These are phyloP conservation scores for Xiphias gladius DNA, from an alignment of 2,113 vertebrate genomes.

Conservation along the genomic window DNA sequence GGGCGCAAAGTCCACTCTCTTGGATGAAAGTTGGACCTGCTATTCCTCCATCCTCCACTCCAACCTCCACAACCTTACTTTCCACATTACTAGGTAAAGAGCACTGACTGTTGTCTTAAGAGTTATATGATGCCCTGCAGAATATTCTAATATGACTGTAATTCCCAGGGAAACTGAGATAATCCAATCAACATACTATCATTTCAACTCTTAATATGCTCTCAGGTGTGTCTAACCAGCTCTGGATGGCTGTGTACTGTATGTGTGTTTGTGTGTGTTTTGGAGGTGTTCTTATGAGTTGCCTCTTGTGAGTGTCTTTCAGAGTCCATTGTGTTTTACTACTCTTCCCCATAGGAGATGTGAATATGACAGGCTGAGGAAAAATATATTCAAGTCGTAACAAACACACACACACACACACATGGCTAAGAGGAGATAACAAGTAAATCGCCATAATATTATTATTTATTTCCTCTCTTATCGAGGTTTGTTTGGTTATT, in stretches of 20 bases:
- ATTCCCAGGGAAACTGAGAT: background rate
- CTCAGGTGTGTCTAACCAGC: background rate
- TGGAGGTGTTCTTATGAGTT: background rate
- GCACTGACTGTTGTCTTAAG: background rate
- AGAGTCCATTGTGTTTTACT: slow-evolving; percentile 29
- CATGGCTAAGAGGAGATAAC: slow-evolving; percentile 71
- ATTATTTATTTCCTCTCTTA: slow-evolving; percentile 81
- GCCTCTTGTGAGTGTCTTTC: slow-evolving; percentile 2
- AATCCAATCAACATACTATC: background rate
- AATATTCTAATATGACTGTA: background rate
- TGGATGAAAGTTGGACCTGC: too few species aligned
- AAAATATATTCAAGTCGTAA: slow-evolving; percentile 64
- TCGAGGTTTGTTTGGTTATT: slow-evolving; percentile 79
- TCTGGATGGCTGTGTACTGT: background rate
- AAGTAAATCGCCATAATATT: slow-evolving; percentile 77
- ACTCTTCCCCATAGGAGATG: slow-evolving; percentile 28
- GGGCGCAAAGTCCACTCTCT: too few species aligned
- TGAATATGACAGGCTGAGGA: slow-evolving; percentile 48
- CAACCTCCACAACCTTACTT: background rate
- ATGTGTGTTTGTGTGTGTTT: slow-evolving; percentile 1
- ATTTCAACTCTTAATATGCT: background rate
- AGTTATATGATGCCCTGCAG: background rate
- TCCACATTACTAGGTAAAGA: too few species aligned
- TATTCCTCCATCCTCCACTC: too few species aligned
- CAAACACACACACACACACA: slow-evolving; percentile 60